phyloP scores from a whole-genome alignment of 2,113 vertebrate genomes.

The Sebastes schlegelii region DNA sequence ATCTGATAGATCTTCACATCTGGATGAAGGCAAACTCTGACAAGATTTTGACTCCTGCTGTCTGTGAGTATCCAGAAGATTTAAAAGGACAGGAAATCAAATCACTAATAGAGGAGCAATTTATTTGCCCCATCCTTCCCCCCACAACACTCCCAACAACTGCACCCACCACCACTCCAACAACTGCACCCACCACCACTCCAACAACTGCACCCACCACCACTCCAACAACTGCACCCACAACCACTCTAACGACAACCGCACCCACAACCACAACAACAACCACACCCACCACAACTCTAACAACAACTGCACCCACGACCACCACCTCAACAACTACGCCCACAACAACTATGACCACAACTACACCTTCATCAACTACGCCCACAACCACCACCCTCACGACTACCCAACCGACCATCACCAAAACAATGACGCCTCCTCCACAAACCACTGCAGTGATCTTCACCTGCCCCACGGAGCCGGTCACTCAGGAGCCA shows the following conservation, averaged over 20 bases:
- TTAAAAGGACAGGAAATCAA: constrained; percentile 69
- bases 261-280: neutral
- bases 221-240: neutral
- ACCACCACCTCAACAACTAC: neutral
- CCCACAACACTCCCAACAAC: constrained; percentile 27
- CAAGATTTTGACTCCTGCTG: constrained; percentile 62
- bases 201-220: neutral
- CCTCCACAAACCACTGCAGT: constrained; percentile 26
- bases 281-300: neutral
- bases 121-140: constrained; percentile 76
- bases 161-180: neutral
- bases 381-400: constrained; percentile 4
- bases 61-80: constrained; percentile 77
- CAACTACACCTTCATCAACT: constrained; percentile 15
- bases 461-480: constrained; percentile 51
- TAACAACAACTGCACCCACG: neutral
- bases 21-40: constrained; percentile 74
- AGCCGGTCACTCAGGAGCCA: neutral
- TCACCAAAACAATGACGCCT: neutral
- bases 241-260: neutral
- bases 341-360: neutral
- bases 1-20: constrained; percentile 73
- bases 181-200: neutral
- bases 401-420: constrained; percentile 39
- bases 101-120: constrained; percentile 64